Conservation (phyloP, 2,797 vertebrate genomes). For the Gouania willdenowi region DNA sequence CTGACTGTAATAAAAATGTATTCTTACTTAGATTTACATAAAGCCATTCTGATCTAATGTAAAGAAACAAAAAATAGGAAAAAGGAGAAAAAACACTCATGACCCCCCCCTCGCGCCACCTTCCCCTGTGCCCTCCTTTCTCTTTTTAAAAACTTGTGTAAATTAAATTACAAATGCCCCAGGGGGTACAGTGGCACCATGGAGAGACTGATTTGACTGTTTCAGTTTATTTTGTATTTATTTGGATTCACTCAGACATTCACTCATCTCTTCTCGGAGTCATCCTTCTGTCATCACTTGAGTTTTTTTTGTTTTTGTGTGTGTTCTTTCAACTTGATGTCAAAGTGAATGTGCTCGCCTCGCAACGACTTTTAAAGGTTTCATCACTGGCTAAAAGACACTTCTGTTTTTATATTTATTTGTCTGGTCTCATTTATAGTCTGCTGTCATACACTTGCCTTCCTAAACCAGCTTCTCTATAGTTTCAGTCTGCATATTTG, state of each 20-base stretch:
- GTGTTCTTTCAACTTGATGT: slow-evolving; percentile 51
- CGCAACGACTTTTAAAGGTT: slow-evolving; percentile 28
- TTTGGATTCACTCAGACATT: slow-evolving; percentile 38
- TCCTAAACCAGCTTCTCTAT: slow-evolving; percentile 56
- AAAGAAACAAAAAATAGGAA: slow-evolving; percentile 73
- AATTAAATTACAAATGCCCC: slow-evolving; percentile 60
- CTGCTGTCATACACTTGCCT: slow-evolving; percentile 26
- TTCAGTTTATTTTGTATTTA: slow-evolving; percentile 52
- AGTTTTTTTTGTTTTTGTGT: slow-evolving; percentile 33
- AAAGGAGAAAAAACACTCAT: slow-evolving; percentile 67
- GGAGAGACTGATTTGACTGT: slow-evolving; percentile 47
- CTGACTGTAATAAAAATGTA: slow-evolving; percentile 83
- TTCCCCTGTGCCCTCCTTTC: slow-evolving; percentile 50
- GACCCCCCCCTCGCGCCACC: slow-evolving; percentile 36
- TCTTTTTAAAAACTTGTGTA: slow-evolving; percentile 72
- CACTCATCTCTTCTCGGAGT: slow-evolving; percentile 38
- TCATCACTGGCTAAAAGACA: slow-evolving; percentile 21
- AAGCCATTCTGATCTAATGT: slow-evolving; percentile 80
- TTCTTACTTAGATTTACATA: slow-evolving; percentile 79
- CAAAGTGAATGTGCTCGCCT: slow-evolving; percentile 54
- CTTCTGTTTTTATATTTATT: slow-evolving; percentile 11
- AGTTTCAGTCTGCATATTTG: slow-evolving; percentile 44
- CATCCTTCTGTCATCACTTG: too few species aligned
- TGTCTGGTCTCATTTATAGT: slow-evolving; percentile 25
- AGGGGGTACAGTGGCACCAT: slow-evolving; percentile 66